Base-by-base conservation (phyloP, 2,888 invertebrate species). In the Phymatocera aterrima region DNA sequence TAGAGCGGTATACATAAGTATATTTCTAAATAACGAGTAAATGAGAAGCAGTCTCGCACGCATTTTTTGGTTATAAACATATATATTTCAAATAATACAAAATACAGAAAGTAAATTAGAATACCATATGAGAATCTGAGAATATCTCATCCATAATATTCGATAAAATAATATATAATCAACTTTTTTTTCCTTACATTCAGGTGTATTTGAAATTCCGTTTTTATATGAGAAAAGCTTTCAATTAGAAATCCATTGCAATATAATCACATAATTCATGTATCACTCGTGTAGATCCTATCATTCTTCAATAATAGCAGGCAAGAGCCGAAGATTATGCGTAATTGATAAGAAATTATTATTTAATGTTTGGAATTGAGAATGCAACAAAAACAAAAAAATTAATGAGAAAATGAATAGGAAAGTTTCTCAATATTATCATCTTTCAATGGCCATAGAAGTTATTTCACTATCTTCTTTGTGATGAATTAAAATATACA, bases 401-500 rank as follows among this genome's bases (percentile, higher is more conserved):
- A 72, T n/a, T 51, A n/a, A n/a, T n/a, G n/a, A n/a, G n/a, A n/a
- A n/a, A n/a, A n/a, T n/a, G n/a, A n/a, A n/a, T n/a, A n/a, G n/a
- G n/a, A n/a, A n/a, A n/a, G n/a, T n/a, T n/a, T n/a, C 5, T 34
- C 18, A 72, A 12, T 34, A 51, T 34, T 72, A 28, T 46, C 43
- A 28, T 46, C 43, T 80, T 79, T 79, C 75, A 79, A 81, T 77
- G 78, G 79, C 79, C 77, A 77, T 79, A 78, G n/a, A n/a, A 83
- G 83, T 83, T 86, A 85, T 57, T 51, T n/a, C 34, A 57, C 28
- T 87, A 86, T 87, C 84, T 81, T 84, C n/a, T n/a, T 85, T 83
- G 83, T 82, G 85, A 83, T 84, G 84, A 86, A 85, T 83, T 84
- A 84, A 86, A 83, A 87, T 87, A 87, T 87, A 88, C 84, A 86